A percentile compares a stretch with the other conserved stretches of the same genome.
phyloP scores from a whole-genome alignment of 2,888 invertebrate species.

The Ormyrus rosae region DNA sequence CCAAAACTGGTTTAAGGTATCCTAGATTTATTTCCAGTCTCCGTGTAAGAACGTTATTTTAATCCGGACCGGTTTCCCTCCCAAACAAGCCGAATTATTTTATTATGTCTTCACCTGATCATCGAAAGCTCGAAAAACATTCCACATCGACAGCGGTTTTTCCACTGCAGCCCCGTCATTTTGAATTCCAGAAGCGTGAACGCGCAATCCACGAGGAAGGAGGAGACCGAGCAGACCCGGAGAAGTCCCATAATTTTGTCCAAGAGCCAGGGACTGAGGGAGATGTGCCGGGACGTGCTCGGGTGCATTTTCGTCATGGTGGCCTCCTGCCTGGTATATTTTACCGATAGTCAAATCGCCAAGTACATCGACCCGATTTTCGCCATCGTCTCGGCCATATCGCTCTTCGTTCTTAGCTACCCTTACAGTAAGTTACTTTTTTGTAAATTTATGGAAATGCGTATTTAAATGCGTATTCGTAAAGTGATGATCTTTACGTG shows the following conservation, averaged over 20 bases:
- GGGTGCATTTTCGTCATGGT: conserved; percentile 87
- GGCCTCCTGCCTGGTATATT: conserved; percentile 80
- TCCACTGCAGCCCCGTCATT: too few relatives aligned
- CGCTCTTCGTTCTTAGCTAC: conserved; percentile 85
- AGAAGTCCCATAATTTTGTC: conserved; percentile 69
- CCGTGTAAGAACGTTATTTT: too few relatives aligned
- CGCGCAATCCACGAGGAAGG: conserved; percentile 55
- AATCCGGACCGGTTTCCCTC: conserved; percentile 9
- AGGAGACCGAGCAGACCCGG: conserved; percentile 57
- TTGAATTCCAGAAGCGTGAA: conserved; percentile 68
- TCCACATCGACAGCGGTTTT: too few relatives aligned
- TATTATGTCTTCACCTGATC: background rate
- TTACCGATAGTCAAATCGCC: conserved; percentile 80
- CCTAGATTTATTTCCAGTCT: too few relatives aligned
- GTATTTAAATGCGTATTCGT: too few relatives aligned
- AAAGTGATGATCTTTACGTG: too few relatives aligned
- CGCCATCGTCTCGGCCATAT: conserved; percentile 84
- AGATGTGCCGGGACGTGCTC: conserved; percentile 81
- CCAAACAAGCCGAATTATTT: background rate
- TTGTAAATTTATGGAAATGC: too few relatives aligned
- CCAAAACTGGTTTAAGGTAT: too few relatives aligned
- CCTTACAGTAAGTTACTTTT: conserved; percentile 83
- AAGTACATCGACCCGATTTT: conserved; percentile 86
- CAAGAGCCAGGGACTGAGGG: conserved; percentile 79
- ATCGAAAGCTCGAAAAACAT: too few relatives aligned